phyloP scores from a whole-genome alignment of 2,888 invertebrate species.

The Amblyjoppa fuscipennis region DNA sequence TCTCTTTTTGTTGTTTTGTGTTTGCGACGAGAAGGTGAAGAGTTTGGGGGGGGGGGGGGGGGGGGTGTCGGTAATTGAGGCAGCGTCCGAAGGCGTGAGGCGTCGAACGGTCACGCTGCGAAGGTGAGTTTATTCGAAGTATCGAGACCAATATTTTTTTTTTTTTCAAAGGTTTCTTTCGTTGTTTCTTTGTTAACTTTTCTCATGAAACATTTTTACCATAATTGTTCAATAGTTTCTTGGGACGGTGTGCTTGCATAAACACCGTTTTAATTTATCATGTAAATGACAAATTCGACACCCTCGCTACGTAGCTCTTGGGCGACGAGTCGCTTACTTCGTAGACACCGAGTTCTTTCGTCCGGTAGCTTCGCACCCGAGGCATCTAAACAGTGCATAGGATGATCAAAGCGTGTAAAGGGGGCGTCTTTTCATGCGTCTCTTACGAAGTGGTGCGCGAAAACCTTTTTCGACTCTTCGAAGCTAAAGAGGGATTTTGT shows the following conservation, averaged over 20 bases:
- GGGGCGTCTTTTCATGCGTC: neutral
- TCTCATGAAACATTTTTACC: neutral
- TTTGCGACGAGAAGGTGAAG: constrained; percentile 23
- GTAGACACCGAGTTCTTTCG: neutral
- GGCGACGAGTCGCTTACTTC: neutral
- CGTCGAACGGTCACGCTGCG: constrained; percentile 36
- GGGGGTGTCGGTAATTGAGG: constrained; percentile 15
- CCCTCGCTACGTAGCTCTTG: neutral
- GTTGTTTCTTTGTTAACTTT: neutral
- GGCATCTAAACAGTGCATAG: constrained; percentile 48
- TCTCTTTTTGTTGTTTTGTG: constrained; percentile 8
- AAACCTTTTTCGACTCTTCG: constrained; percentile 28
- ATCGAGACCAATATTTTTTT: neutral
- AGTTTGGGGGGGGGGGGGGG: constrained; percentile 39
- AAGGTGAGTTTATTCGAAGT: constrained; percentile 39
- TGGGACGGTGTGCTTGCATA: too few species aligned
- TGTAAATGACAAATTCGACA: neutral
- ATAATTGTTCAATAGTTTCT: neutral
- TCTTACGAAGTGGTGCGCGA: constrained; percentile 11
- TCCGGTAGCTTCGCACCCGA: constrained; percentile 8
- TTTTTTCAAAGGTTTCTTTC: neutral
- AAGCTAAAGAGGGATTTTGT: constrained; percentile 27
- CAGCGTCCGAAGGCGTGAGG: constrained; percentile 13
- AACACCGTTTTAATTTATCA: neutral
- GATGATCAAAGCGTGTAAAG: constrained; percentile 53